Conservation (phyloP, 2,113 vertebrate genomes). For the Steatornis caripensis region DNA sequence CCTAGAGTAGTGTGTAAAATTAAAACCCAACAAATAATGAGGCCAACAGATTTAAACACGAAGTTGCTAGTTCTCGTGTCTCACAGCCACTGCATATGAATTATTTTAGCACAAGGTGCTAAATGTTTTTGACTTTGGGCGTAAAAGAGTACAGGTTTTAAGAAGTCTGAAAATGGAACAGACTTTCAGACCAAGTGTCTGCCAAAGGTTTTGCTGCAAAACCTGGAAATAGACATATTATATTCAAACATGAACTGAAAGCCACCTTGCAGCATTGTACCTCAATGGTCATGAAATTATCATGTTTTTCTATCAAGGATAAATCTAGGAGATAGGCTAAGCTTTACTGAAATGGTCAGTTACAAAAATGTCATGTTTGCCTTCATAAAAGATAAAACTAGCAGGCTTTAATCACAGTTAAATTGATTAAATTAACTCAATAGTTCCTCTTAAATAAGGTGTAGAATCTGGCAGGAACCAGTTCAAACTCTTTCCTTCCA, state of each 20-base stretch:
- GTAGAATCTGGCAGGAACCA: background rate
- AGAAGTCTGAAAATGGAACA: background rate
- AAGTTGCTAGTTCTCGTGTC: background rate
- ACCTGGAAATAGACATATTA: background rate
- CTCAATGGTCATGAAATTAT: background rate
- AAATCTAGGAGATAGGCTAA: background rate
- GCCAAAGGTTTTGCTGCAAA: background rate
- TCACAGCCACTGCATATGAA: background rate
- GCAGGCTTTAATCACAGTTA: background rate
- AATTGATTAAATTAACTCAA: slow-evolving; percentile 3
- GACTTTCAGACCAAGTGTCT: background rate
- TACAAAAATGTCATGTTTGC: background rate
- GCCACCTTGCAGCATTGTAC: background rate
- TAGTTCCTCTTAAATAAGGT: background rate
- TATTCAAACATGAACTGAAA: background rate
- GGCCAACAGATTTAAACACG: background rate
- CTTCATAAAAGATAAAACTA: background rate
- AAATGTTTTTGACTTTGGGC: background rate
- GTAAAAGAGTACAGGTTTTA: background rate
- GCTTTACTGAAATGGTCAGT: background rate
- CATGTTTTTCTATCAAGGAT: background rate
- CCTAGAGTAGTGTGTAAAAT: background rate
- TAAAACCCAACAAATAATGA: background rate
- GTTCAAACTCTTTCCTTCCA: background rate
- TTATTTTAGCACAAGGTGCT: background rate